These are phyloP conservation scores for Drosophila ficusphila DNA, from an alignment of 1,140 invertebrate genomes.

Conservation along the genomic window DNA sequence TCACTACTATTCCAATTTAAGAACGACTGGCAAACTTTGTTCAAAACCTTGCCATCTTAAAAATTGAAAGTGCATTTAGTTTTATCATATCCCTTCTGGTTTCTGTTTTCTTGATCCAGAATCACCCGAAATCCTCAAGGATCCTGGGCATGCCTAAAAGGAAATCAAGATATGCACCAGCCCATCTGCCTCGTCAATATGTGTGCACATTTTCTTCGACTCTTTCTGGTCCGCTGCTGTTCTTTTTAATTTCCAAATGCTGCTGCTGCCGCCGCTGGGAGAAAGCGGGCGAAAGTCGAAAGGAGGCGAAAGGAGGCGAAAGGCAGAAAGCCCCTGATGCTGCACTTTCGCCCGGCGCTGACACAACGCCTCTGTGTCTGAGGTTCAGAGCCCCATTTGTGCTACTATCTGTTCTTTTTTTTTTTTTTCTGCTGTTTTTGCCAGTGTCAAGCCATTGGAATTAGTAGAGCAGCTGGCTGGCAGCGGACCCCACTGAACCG, in stretches of 20 bases:
- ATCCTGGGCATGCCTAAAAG: not conserved
- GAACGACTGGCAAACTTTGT: too few relatives aligned
- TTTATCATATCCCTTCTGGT: too few relatives aligned
- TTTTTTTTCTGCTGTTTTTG: too few relatives aligned
- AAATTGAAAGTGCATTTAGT: too few relatives aligned
- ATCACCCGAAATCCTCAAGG: too few relatives aligned
- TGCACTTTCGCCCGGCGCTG: slow-evolving; percentile 53
- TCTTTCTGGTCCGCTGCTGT: slow-evolving; percentile 5
- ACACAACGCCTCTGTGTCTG: slow-evolving; percentile 17
- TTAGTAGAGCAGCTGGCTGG: slow-evolving; percentile 32
- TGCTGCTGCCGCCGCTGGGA: slow-evolving; percentile 48
- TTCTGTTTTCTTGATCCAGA: too few relatives aligned
- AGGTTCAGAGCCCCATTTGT: slow-evolving; percentile 2
- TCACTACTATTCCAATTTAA: too few relatives aligned
- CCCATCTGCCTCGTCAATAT: slow-evolving; percentile 11
- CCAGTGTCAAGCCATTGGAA: slow-evolving; percentile 39
- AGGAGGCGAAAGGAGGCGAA: too few relatives aligned
- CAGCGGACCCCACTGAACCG: slow-evolving; percentile 3
- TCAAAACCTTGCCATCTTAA: too few relatives aligned
- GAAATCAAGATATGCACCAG: not conserved
- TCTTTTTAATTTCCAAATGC: slow-evolving; percentile 75
- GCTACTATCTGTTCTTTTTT: not conserved
- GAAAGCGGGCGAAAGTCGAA: slow-evolving; percentile 31
- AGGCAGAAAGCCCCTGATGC: slow-evolving; percentile 38
- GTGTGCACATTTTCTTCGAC: slow-evolving; percentile 17